Base-by-base conservation (phyloP, 1,140 invertebrate species). In the Drosophila carrolli region DNA sequence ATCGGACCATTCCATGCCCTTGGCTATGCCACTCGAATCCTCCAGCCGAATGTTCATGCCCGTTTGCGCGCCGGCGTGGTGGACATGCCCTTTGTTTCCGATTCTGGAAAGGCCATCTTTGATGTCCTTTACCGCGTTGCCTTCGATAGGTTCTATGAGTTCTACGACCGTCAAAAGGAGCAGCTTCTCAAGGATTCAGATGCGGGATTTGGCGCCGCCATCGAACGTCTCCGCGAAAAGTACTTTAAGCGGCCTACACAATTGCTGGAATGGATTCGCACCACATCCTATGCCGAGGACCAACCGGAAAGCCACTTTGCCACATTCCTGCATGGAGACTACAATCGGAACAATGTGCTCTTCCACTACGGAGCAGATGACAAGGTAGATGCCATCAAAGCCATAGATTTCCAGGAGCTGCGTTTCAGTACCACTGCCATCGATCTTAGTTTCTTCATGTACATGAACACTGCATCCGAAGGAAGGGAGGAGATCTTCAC, bases 371-470 rank as follows among this genome's bases (percentile, higher is more conserved):
- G 48, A 9, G 53, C 0, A 2, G 38, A 47, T 16, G 89, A 61
- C 19, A 14, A 57, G n/a, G 78, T 81, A 6, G 82, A 78, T 27
- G 68, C 62, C 55, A 73, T 91, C 4, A 83, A 79, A 58, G 60
- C 91, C 73, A 92, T 92, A 14, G 91, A 92, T 59, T 92, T 92
- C 56, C 89, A 91, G 71, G 90, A 92, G 68, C 16, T 92, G 19
- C 91, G 91, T 43, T 91, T 71, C 51, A 82, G 84, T 29, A 79
- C 84, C 35, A 77, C 78, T 0, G 80, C 75, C 37, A 70, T 92
- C 7, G 91, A 92, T 51, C 40, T 92, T 5, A 83, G 84, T 35
- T 92, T 92, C 57, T 84, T 81, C n/a, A 57, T 92, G 75, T 92
- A 90, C 55, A 90, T 92, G 78, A 92, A 92, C 48, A 88, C 83